Percentiles rank a stretch among this genome's conserved stretches.
Conservation (phyloP, 37 sponge, comb jelly and placozoan genomes). For the Aphrocallistes beatrix region DNA sequence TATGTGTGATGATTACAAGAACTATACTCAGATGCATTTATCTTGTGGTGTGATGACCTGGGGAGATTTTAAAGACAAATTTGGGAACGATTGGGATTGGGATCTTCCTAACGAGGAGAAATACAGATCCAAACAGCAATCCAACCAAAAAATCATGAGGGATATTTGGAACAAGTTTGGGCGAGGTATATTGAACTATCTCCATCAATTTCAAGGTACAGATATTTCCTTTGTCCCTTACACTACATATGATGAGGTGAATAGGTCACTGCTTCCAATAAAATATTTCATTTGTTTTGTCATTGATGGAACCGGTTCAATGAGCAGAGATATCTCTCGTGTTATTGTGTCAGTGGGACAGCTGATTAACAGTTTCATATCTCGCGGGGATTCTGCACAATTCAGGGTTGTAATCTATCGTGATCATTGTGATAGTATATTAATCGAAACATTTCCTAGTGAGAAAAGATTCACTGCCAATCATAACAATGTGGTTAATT, state of each 20-base stretch:
- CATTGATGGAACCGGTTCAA: not conserved
- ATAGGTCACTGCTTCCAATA: not conserved
- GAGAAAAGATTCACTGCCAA: not conserved
- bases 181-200: not conserved
- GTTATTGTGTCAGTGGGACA: not conserved
- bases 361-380: not conserved
- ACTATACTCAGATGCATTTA: no score
- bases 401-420: not conserved
- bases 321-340: not conserved
- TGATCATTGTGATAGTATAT: not conserved
- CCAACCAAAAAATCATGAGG: no score
- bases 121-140: no score
- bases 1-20: no score
- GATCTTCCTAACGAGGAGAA: no score
- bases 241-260: not conserved
- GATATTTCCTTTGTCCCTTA: not conserved
- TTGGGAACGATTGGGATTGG: no score
- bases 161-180: conserved; percentile 14
- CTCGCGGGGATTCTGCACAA: not conserved
- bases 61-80: no score
- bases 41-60: no score
- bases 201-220: not conserved
- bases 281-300: not conserved
- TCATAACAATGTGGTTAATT: not conserved
- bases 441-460: not conserved